Evolutionary conservation across 1,140 invertebrate species (phyloP), one percentile per base, ranked within the genome.

Genomic region (Akabosia matsudoensis): DNA sequence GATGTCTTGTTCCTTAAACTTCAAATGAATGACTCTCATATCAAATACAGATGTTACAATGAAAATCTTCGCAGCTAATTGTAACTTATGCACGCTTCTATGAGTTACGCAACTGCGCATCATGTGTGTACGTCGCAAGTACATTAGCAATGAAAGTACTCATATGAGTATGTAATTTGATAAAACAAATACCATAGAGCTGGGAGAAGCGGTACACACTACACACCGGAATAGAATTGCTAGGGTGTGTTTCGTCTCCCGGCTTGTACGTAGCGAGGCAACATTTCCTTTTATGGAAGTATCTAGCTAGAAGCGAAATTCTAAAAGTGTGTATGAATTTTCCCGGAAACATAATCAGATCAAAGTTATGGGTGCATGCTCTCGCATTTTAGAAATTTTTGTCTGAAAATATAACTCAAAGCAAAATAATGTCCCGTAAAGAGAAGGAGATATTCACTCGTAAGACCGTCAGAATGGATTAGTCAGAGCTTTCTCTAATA

Each of bases 201-300:
- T n/a, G n/a, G n/a, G n/a, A n/a, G n/a, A n/a, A n/a, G n/a, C n/a
- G n/a, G n/a, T n/a, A n/a, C n/a, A n/a, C n/a, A n/a, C n/a, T n/a
- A n/a, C n/a, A n/a, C n/a, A n/a, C 45, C 45, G 10, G 10, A 51
- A 13, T 51, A 13, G 45, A 51, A 51, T 51, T 13, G n/a, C n/a
- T 13, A n/a, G n/a, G 45, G n/a, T n/a, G 10, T n/a, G 45, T 51
- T 10, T 51, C 10, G n/a, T 13, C 45, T 51, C n/a, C n/a, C 45
- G 14, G 54, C 13, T 61, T 61, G 54, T 4, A n/a, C 24, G 24
- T 13, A 51, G n/a, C 13, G 54, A 22, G 24, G 54, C 54, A 61
- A 61, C 54, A 61, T 61, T 61, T 61, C 54, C 54, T 61, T 61
- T 61, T 61, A n/a, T 61, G 54, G 54, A 16, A 61, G 54, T 61